Conservation (phyloP, 1,140 invertebrate species). For the Euura lappo region DNA sequence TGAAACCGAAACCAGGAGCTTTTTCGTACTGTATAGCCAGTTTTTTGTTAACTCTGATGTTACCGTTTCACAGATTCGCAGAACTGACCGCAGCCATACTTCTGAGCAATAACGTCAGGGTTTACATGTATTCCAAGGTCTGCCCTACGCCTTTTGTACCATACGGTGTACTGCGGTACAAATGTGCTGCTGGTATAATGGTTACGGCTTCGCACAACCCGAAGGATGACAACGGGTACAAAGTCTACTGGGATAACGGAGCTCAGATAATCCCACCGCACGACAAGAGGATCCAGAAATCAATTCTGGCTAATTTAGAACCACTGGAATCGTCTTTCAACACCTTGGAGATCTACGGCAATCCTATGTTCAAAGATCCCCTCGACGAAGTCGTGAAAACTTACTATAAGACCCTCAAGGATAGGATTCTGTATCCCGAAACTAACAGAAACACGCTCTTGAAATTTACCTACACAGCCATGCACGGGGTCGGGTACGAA, state of each 20-base stretch:
- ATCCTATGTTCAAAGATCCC: constrained; percentile 64
- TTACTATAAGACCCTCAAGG: constrained; percentile 72
- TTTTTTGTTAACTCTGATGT: no score
- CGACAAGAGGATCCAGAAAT: constrained; percentile 85
- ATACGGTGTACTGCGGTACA: constrained; percentile 75
- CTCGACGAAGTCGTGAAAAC: constrained; percentile 65
- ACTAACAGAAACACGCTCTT: constrained; percentile 69
- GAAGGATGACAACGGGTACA: constrained; percentile 99
- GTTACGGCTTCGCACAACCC: constrained; percentile 99
- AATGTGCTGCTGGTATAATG: constrained; percentile 87
- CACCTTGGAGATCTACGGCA: constrained; percentile 53
- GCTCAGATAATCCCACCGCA: constrained; percentile 95
- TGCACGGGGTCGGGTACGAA: constrained; percentile 95
- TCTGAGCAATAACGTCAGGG: constrained; percentile 75
- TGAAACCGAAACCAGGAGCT: neutral
- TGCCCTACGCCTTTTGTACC: constrained; percentile 95
- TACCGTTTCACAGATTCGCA: constrained; percentile 77
- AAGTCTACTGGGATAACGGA: constrained; percentile 96
- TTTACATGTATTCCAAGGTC: constrained; percentile 82
- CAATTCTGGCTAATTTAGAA: constrained; percentile 80
- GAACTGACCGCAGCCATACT: constrained; percentile 88
- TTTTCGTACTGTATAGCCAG: no score
- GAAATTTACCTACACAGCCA: constrained; percentile 90
- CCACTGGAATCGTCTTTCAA: constrained; percentile 76
- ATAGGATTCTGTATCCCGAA: constrained; percentile 61